A percentile compares a stretch with the other conserved stretches of the same genome.
phyloP scores from a whole-genome alignment of 1,140 invertebrate genomes.

The Drosophila murphyi region DNA sequence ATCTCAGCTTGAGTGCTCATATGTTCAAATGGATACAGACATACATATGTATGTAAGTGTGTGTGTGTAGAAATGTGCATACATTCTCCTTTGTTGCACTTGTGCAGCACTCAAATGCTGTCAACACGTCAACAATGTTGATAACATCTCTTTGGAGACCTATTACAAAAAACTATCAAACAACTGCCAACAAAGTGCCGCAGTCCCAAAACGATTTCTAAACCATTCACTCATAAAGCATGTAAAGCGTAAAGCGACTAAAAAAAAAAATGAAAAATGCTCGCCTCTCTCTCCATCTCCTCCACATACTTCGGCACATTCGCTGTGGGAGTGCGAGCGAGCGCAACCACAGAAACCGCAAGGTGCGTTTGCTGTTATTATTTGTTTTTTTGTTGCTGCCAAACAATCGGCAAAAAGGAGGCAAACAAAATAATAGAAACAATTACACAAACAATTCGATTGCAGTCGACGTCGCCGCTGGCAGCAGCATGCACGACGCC shows the following conservation, averaged over 20 bases:
- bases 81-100: conserved; percentile 38
- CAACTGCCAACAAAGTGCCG: conserved; percentile 47
- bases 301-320: conserved; percentile 23
- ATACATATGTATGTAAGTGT: neutral
- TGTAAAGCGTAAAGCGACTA: conserved; percentile 36
- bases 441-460: conserved; percentile 59
- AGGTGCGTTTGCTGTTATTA: conserved; percentile 69
- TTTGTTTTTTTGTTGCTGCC: conserved; percentile 54
- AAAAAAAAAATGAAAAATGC: conserved; percentile 16
- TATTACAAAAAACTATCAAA: conserved; percentile 47
- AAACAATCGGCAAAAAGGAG: conserved; percentile 53
- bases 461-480: conserved; percentile 42
- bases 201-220: conserved; percentile 55
- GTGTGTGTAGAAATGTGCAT: neutral
- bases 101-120: conserved; percentile 29
- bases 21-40: neutral
- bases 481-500: conserved; percentile 40
- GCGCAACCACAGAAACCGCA: conserved; percentile 74
- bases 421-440: conserved; percentile 34
- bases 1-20: too few species aligned
- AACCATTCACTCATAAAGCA: conserved; percentile 51
- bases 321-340: neutral
- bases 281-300: neutral
- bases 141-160: conserved; percentile 49
- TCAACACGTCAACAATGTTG: conserved; percentile 44